A percentile compares a stretch with the other conserved stretches of the same genome.
Conservation (phyloP, 1,140 invertebrate species). For the Ips typographus region DNA sequence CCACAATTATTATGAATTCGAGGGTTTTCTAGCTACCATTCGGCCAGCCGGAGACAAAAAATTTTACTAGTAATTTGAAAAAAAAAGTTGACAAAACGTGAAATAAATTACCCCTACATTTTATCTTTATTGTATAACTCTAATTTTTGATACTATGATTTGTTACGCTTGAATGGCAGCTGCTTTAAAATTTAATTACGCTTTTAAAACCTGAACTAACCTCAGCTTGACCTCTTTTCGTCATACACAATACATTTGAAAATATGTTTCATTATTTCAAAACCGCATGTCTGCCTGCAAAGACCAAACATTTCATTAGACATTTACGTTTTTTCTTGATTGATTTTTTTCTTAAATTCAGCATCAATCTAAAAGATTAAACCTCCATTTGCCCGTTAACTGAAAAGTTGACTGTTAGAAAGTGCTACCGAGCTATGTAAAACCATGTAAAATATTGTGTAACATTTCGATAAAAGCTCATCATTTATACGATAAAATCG, state of each 20-base stretch:
- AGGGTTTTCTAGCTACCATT: too few species aligned
- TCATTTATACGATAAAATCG: conserved; percentile 17
- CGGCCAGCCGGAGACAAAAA: too few species aligned
- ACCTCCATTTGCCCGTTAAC: not conserved
- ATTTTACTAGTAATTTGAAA: too few species aligned
- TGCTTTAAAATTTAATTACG: too few species aligned
- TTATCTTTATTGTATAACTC: too few species aligned
- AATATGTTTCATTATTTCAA: conserved; percentile 3
- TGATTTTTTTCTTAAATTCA: not conserved
- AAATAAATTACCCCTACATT: too few species aligned
- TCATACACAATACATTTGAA: not conserved
- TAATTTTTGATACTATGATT: too few species aligned
- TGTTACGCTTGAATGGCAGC: too few species aligned
- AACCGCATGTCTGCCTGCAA: not conserved
- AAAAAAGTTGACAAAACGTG: too few species aligned
- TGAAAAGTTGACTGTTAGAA: not conserved
- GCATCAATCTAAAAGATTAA: not conserved
- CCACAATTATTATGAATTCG: conserved; percentile 2
- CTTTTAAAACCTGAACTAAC: too few species aligned
- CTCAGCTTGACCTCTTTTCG: conserved; percentile 1
- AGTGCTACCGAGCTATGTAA: conserved; percentile 16
- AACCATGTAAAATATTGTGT: conserved; percentile 17
- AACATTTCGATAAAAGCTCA: conserved; percentile 17
- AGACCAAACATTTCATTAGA: conserved; percentile 6
- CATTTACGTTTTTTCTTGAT: not conserved